Evolutionary conservation across 1,140 invertebrate genomes (phyloP).

Genomic region (Papilio aristodemus): DNA sequence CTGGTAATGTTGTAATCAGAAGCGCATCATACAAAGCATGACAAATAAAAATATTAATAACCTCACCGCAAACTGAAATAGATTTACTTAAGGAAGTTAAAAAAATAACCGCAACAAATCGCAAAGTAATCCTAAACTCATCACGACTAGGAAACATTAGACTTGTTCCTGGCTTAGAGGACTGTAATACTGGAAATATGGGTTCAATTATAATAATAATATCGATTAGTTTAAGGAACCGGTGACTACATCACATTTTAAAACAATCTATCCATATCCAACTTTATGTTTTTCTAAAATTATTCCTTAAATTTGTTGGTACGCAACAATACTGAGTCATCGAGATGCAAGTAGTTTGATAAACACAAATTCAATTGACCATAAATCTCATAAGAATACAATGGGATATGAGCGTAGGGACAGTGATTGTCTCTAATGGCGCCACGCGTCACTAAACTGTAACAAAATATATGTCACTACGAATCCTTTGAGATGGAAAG

Average conservation of each 20-base stretch:
- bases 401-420: constrained; percentile 41
- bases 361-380: constrained; percentile 36
- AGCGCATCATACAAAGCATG: neutral
- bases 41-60: constrained; percentile 19
- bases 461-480: constrained; percentile 14
- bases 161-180: too few relatives aligned
- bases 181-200: too few relatives aligned
- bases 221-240: too few relatives aligned
- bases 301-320: too few relatives aligned
- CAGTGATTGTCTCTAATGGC: constrained; percentile 21
- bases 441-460: constrained; percentile 36
- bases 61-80: constrained; percentile 2
- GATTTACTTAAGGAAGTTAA: constrained; percentile 28
- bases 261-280: too few relatives aligned
- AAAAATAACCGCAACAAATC: constrained; percentile 25
- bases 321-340: neutral
- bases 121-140: neutral
- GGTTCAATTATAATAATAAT: too few relatives aligned
- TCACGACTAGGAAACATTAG: neutral
- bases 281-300: too few relatives aligned
- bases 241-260: too few relatives aligned
- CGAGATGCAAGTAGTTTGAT: neutral
- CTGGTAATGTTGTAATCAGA: constrained; percentile 5
- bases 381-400: constrained; percentile 56
- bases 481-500: neutral